phyloP scores from a whole-genome alignment of 2,113 vertebrate genomes.

The Scomber japonicus region DNA sequence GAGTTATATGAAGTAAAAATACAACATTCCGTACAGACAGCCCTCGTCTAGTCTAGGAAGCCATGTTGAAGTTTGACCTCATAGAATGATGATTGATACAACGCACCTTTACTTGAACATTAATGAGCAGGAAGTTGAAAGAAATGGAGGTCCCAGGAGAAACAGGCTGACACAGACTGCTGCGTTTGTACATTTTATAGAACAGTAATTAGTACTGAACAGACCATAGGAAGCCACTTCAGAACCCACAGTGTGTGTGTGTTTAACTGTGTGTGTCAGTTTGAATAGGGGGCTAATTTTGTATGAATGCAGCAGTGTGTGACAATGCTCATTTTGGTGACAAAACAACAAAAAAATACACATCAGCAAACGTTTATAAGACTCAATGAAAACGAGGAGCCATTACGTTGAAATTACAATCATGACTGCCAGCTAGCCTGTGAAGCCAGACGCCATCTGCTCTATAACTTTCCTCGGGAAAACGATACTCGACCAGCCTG shows the following conservation, averaged over 20 bases:
- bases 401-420: conserved; percentile 31
- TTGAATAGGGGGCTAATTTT: conserved; percentile 21
- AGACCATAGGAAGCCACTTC: conserved; percentile 33
- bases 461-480: background rate
- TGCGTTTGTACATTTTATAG: conserved; percentile 36
- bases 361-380: conserved; percentile 29
- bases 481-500: background rate
- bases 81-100: background rate
- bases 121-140: conserved; percentile 27
- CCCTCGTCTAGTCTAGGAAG: background rate
- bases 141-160: conserved; percentile 8
- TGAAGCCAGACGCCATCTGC: conserved; percentile 24
- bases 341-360: conserved; percentile 16
- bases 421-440: conserved; percentile 25
- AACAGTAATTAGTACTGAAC: conserved; percentile 51
- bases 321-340: conserved; percentile 34
- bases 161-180: background rate
- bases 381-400: conserved; percentile 24
- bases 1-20: background rate
- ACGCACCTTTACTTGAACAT: background rate
- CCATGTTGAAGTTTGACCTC: conserved; percentile 4
- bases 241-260: background rate
- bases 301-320: conserved; percentile 18
- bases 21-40: background rate
- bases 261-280: background rate